Conservation (phyloP, 30 jellyfish, hydroid and myxozoan species). For the Turritopsis rubra region DNA sequence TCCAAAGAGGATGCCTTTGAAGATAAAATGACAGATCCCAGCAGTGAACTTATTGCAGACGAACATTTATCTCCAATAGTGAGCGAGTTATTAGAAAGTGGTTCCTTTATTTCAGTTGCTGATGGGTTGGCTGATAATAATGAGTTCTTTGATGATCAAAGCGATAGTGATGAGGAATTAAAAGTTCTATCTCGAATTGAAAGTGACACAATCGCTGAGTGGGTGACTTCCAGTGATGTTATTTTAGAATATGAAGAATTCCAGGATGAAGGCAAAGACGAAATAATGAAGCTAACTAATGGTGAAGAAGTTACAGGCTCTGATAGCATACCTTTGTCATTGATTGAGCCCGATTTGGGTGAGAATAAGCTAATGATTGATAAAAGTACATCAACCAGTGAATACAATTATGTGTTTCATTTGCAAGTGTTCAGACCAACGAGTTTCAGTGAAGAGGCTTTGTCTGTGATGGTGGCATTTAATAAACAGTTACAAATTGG, state of each 20-base stretch:
- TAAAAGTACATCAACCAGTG: background rate
- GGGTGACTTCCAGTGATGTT: conserved; percentile 3
- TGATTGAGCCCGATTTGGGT: background rate
- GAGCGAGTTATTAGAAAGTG: background rate
- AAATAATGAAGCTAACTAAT: background rate
- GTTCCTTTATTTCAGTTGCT: background rate
- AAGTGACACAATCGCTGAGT: background rate
- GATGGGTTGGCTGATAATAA: background rate
- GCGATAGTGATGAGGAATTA: background rate
- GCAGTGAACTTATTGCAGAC: background rate
- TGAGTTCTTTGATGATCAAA: background rate
- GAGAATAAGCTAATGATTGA: conserved; percentile 1
- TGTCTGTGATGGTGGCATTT: background rate
- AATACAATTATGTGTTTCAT: background rate
- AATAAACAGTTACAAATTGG: background rate
- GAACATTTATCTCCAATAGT: background rate
- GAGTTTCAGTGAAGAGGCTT: background rate
- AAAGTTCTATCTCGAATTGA: background rate
- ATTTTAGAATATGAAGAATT: background rate
- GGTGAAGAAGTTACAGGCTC: background rate
- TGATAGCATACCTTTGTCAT: background rate
- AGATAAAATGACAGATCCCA: background rate
- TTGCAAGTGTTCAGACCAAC: conserved; percentile 6
- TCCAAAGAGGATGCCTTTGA: background rate
- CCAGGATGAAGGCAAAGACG: background rate